Evolutionary conservation across 1,140 invertebrate genomes (phyloP), one percentile per base, ranked within the genome.

Genomic region (Meloidogyne chitwoodi): DNA sequence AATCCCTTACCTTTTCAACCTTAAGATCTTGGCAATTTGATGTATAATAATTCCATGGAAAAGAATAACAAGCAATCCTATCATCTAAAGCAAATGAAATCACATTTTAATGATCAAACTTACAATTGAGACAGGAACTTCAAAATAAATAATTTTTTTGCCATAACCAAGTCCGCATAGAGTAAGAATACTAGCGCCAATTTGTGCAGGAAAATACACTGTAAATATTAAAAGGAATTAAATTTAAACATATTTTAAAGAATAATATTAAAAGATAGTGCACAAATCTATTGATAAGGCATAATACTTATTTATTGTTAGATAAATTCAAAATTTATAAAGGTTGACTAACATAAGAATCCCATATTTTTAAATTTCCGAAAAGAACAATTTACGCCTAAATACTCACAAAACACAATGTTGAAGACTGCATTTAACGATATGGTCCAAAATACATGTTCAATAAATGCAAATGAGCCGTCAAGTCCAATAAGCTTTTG

Each of bases 361-460:
- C n/a, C n/a, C n/a, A n/a, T n/a, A n/a, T n/a, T n/a, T n/a, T n/a
- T n/a, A n/a, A n/a, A n/a, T n/a, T n/a, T n/a, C n/a, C n/a, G n/a
- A n/a, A n/a, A n/a, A n/a, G n/a, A n/a, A n/a, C n/a, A n/a, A n/a
- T n/a, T n/a, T n/a, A n/a, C n/a, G n/a, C n/a, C n/a, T n/a, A n/a
- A n/a, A 80, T 26, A 78, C 79, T 78, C 73, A 87, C 86, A 90
- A 88, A 91, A 91, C 74, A 98, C 91, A 19, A 92, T 84, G 77
- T 98, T 96, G 87, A 98, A 98, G 24, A 98, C 89, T 5, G 95
- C 96, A 87, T 98, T 98, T 6, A 99, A 89, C 0, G 94, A 96
- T 10, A 98, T 93, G 11, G 98, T 95, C 96, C 96, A 99, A 87
- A 99, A 98, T 0, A 80, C 95, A 89, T 99, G 95, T 89, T 99